Evolutionary conservation across 1,140 invertebrate genomes (phyloP).

Genomic region (Lordiphosa mommai): DNA sequence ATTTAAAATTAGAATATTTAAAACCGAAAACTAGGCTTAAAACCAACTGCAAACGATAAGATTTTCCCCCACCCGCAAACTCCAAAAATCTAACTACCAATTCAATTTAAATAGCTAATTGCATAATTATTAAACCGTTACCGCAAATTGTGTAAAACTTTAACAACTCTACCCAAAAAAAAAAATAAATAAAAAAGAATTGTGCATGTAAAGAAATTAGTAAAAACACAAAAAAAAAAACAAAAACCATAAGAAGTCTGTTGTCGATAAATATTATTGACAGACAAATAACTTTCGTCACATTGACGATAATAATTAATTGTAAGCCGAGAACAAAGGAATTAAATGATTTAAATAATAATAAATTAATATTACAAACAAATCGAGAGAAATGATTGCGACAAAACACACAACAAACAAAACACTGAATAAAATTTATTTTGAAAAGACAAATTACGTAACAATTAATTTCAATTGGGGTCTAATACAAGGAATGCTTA

Average conservation of each 20-base stretch:
- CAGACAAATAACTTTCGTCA: conserved; percentile 79
- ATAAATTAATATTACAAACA: conserved; percentile 71
- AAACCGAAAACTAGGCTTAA: conserved; percentile 64
- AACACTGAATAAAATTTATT: conserved; percentile 77
- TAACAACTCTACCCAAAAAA: conserved; percentile 33
- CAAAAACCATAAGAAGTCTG: conserved; percentile 61
- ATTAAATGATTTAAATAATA: conserved; percentile 77
- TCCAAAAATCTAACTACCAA: conserved; percentile 46
- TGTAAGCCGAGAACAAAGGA: conserved; percentile 62
- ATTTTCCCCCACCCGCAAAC: conserved; percentile 38
- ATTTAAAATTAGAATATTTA: conserved; percentile 66
- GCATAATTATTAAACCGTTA: conserved; percentile 71
- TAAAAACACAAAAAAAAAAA: conserved; percentile 29
- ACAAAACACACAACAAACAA: conserved; percentile 46
- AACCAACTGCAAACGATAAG: conserved; percentile 61
- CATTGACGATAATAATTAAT: conserved; percentile 79
- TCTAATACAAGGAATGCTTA: too few relatives aligned
- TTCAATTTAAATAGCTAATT: conserved; percentile 73
- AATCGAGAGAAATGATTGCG: conserved; percentile 74
- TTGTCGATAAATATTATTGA: conserved; percentile 78
- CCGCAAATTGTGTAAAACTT: conserved; percentile 53
- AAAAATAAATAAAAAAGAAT: conserved; percentile 41
- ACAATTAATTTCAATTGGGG: background rate
- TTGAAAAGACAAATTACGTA: conserved; percentile 60
- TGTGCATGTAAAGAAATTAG: conserved; percentile 63